These are phyloP conservation scores for Notarius lentiginosus DNA, from an alignment of 2,113 vertebrate species.

Conservation along the genomic window DNA sequence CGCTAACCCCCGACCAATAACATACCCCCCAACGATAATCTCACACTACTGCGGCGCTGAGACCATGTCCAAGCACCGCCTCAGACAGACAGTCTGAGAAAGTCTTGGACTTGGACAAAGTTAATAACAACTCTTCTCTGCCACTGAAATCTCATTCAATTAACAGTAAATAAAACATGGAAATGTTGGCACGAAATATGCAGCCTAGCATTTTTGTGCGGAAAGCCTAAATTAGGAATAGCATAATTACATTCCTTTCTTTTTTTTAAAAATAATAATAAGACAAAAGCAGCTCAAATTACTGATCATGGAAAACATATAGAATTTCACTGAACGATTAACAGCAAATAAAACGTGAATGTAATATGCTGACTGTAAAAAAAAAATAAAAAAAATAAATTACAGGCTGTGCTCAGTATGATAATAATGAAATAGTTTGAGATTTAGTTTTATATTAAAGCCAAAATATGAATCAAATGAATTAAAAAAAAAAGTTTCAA, in stretches of 20 bases:
- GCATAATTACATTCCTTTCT: not conserved
- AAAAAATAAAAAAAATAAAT: no score
- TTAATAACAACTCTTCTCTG: not conserved
- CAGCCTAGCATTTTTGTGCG: not conserved
- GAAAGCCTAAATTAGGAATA: not conserved
- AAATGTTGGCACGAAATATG: constrained; percentile 1
- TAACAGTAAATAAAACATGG: constrained; percentile 22
- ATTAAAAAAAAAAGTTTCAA: not conserved
- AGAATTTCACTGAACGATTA: not conserved
- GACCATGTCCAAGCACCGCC: not conserved
- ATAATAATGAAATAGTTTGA: not conserved
- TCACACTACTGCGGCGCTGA: not conserved
- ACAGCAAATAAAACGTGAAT: not conserved
- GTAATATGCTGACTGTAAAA: not conserved
- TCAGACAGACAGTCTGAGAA: not conserved
- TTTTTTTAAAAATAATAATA: not conserved
- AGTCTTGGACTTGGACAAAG: not conserved
- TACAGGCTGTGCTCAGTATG: no score
- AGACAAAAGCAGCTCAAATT: not conserved
- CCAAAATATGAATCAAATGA: not conserved
- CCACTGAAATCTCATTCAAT: not conserved
- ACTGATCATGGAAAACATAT: not conserved
- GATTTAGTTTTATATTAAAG: not conserved
- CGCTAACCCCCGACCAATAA: not conserved
- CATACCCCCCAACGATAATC: not conserved